A percentile compares a stretch with the other conserved stretches of the same genome.
phyloP scores from a whole-genome alignment of 2,888 invertebrate species.

The Rutpela maculata region DNA sequence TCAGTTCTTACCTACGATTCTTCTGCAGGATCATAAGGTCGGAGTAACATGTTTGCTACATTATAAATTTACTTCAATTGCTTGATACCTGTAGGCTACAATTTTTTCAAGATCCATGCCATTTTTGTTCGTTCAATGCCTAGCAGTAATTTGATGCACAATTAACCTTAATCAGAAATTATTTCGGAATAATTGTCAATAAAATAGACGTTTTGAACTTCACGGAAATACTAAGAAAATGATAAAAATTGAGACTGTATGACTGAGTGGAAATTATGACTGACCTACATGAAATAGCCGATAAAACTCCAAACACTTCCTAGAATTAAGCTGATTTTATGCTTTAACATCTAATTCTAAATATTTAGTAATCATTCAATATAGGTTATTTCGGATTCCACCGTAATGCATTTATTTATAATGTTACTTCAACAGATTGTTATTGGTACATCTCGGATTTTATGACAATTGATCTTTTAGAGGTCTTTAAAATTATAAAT shows the following conservation, averaged over 20 bases:
- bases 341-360: background rate
- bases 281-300: slow-evolving; percentile 14
- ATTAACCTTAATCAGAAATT: background rate
- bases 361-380: background rate
- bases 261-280: background rate
- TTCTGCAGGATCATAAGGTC: too few species aligned
- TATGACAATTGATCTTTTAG: slow-evolving; percentile 39
- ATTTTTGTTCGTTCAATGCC: too few species aligned
- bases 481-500: slow-evolving; percentile 36
- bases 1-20: too few species aligned
- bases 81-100: too few species aligned
- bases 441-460: slow-evolving; percentile 30
- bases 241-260: background rate
- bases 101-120: too few species aligned
- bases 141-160: background rate
- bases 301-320: background rate
- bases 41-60: too few species aligned
- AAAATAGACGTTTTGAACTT: background rate
- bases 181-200: background rate
- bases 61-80: too few species aligned
- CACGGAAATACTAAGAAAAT: background rate
- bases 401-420: slow-evolving; percentile 27
- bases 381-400: background rate
- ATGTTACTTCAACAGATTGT: background rate
- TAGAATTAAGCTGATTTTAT: background rate